Evolutionary conservation across 2,888 invertebrate species (phyloP), one percentile per base, ranked within the genome.

Genomic region (Eilema depressum): DNA sequence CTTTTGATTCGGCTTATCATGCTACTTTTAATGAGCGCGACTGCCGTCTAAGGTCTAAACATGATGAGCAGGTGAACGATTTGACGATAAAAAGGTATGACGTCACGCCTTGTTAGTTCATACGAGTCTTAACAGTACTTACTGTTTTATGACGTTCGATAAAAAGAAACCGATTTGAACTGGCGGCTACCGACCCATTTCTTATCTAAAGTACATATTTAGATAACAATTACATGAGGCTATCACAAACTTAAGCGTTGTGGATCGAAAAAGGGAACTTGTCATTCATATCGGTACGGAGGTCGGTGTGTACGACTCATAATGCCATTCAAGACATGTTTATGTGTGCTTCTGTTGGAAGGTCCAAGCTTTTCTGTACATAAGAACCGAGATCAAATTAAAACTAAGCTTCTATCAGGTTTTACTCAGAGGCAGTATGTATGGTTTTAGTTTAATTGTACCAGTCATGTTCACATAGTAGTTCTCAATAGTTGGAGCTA

Each of bases 141-240:
- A 53, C 53, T 53, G 53, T 53, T 53, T 53, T 20, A 53, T 53
- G 53, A 47, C 47, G 47, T 53, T 53, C 8, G 5, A 53, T 53
- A 53, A n/a, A 53, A 53, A n/a, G n/a, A 53, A 53, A 53, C 53
- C 53, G 53, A 53, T 53, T 53, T 17, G n/a, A 53, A 53, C n/a
- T 53, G 53, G 20, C 53, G 20, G 53, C n/a, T n/a, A 53, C 53
- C 53, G n/a, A n/a, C 53, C 53, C n/a, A 53, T 53, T 20, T 53
- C 53, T 53, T 53, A 53, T 53, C 53, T 53, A n/a, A 53, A 10
- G 20, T n/a, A 53, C 53, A 53, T n/a, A 53, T 53, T 53, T n/a
- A 53, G 53, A 53, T 53, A 53, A 53, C 20, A 53, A 53, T 53
- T n/a, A 53, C 53, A 20, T 53, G 53, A n/a, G 10, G 53, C 0